Evolutionary conservation across 2,113 vertebrate species (phyloP), one percentile per base, ranked within the genome.

Genomic region (Camarhynchus parvulus): DNA sequence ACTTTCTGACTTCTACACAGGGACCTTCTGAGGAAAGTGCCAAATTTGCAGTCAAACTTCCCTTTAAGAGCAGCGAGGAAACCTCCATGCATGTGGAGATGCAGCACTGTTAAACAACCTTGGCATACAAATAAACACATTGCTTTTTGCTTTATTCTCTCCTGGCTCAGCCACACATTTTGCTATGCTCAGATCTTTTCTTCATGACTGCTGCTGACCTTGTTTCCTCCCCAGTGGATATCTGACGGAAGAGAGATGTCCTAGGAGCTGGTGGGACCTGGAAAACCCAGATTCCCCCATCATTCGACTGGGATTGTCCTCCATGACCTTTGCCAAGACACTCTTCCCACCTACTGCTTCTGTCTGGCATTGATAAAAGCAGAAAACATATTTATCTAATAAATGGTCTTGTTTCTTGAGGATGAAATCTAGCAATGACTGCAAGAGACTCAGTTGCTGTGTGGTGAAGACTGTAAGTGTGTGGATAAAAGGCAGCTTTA

Each of bases 141-240:
- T 55, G 37, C 13, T 69, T 90, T 74, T 81, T 87, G 12, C 42
- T 77, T 87, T 1, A 0, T 62, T 74, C 25, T 53, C 20, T 28
- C 50, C 28, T 3, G 7, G 42, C 7, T 50, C 59, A 90, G 14
- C 21, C 33, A 5, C 33, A 58, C 33, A 25, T 53, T 87, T 91
- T 2, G 1, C 55, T 83, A 28, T 72, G 33, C 35, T 79, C 33
- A 44, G 9, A 59, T 63, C 15, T 66, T 83, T 77, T 47, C 41
- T 50, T 81, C 23, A 7, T 53, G 33, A 16, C 39, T 86, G 53
- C 46, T 7, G 2, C 13, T 66, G 69, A 56, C 3, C 22, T 83
- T 0, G 0, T 41, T 21, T 50, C 22, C 13, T 76, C 46, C 61
- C 3, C 35, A 30, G 33, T 23, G 18, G 49, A 49, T 50, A 3